Evolutionary conservation across 1,140 invertebrate species (phyloP).

Genomic region (Antheraea mylitta): DNA sequence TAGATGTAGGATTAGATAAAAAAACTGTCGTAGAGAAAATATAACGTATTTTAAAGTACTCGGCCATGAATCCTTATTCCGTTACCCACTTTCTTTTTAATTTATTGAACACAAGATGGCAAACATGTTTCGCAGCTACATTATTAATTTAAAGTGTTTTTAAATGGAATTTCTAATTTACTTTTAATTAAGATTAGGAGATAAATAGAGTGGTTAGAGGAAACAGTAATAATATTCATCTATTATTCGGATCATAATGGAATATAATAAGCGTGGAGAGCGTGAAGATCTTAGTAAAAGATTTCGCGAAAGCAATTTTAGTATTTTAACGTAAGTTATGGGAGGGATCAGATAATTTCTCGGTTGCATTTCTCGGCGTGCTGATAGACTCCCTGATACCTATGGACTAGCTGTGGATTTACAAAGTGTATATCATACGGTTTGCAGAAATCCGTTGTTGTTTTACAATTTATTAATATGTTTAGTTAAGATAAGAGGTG

Average conservation of each 20-base stretch:
- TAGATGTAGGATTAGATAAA: conserved; percentile 27
- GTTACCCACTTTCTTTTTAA: conserved; percentile 4
- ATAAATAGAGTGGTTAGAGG: conserved; percentile 27
- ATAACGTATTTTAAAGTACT: neutral
- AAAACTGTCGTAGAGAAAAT: conserved; percentile 17
- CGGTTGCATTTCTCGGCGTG: conserved; percentile 57
- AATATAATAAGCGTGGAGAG: conserved; percentile 71
- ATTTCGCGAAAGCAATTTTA: conserved; percentile 75
- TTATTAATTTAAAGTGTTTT: conserved; percentile 12
- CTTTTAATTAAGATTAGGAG: conserved; percentile 35
- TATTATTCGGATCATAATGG: conserved; percentile 70
- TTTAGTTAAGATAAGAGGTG: too few species aligned
- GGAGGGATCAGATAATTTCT: conserved; percentile 68
- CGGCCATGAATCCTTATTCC: neutral
- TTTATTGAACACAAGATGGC: conserved; percentile 2
- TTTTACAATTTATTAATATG: neutral
- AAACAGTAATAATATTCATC: conserved; percentile 70
- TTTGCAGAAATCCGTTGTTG: neutral
- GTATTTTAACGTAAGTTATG: conserved; percentile 75
- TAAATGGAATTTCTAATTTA: conserved; percentile 10
- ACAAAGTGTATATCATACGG: neutral
- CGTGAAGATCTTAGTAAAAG: conserved; percentile 72
- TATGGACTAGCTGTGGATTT: conserved; percentile 1
- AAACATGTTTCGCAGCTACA: neutral
- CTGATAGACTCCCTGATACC: conserved; percentile 39